Percentiles rank a stretch among this genome's conserved stretches.
Evolutionary conservation across 1,140 invertebrate species (phyloP).

Genomic region (Zelostemma sp.): DNA sequence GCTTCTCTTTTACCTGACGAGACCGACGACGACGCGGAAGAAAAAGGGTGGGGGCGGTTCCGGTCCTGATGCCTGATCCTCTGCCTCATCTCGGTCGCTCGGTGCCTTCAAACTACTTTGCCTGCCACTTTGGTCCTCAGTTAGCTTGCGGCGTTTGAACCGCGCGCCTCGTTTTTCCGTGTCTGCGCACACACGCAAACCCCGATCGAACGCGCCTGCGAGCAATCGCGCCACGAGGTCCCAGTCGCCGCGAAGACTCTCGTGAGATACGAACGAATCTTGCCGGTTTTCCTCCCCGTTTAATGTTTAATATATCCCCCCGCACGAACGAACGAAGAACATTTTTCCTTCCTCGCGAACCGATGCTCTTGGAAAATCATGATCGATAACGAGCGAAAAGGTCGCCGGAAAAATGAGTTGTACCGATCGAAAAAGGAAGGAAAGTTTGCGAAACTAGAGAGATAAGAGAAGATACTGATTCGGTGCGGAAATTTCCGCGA

Average conservation of each 20-base stretch:
- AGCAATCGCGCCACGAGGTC: conserved; percentile 19
- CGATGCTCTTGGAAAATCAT: no score
- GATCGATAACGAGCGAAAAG: no score
- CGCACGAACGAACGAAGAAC: conserved; percentile 31
- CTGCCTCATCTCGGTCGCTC: conserved; percentile 37
- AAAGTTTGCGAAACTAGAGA: no score
- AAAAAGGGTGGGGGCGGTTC: conserved; percentile 41
- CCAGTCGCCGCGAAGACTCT: neutral
- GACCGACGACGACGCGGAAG: conserved; percentile 23
- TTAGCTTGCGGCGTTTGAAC: conserved; percentile 62
- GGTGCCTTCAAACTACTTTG: conserved; percentile 18
- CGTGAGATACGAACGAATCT: conserved; percentile 25
- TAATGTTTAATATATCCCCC: conserved; percentile 8
- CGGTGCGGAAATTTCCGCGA: no score
- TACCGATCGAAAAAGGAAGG: no score
- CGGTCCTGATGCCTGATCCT: conserved; percentile 34
- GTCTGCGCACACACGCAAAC: conserved; percentile 1
- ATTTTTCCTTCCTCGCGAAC: no score
- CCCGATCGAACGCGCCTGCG: conserved; percentile 22
- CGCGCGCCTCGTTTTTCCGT: conserved; percentile 41
- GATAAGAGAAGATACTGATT: no score
- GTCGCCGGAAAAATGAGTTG: no score
- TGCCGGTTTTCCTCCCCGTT: conserved; percentile 3
- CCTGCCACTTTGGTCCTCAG: conserved; percentile 42
- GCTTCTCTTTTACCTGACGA: conserved; percentile 39